Base-by-base conservation (phyloP, 2,888 invertebrate genomes). In the Campopleginae sp. region DNA sequence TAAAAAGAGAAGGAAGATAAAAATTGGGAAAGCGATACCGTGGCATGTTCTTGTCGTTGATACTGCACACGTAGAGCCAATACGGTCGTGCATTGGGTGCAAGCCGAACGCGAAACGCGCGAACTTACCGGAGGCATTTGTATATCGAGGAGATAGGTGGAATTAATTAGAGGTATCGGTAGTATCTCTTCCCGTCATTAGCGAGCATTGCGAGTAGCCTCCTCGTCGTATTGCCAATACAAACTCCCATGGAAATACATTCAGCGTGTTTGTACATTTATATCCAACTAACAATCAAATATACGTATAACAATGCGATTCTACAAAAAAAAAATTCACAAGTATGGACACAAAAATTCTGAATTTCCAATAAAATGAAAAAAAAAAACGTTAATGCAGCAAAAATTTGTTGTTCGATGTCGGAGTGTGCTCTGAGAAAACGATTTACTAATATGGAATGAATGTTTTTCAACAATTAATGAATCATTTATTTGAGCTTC, bases 161-260 rank as follows among this genome's bases (percentile, higher is more conserved):
- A 93, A 93, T 93, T 93, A 93, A 93, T 93, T 93, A 93, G 91
- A 92, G 92, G 91, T 93, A 93, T 93, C 92, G 89, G 89, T 90
- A 91, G 90, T 93, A 93, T 93, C 93, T 92, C 89, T 84, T 88
- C 89, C 92, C 92, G 92, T 93, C 93, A 93, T 93, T 93, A 93
- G 93, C 93, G 90, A 92, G 89, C 90, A 89, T 90, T 88, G 90
- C 90, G 75, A 90, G 90, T 81, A 90, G 89, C 86, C 89, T 81
- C 80, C 82, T 83, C 88, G 87, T 66, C 61, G 80, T 68, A 38
- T 80, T 48, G 51, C 66, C 66, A 87, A 88, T 88, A 89, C 88
- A 88, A 27, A 88, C 88, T 88, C 89, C 89, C 86, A 86, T 71
- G 61, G 48, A 65, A 31, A 71, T 66, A 80, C 31, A 61, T 65